Evolutionary conservation across 2,888 invertebrate genomes (phyloP).

Genomic region (Mycogona germanica): DNA sequence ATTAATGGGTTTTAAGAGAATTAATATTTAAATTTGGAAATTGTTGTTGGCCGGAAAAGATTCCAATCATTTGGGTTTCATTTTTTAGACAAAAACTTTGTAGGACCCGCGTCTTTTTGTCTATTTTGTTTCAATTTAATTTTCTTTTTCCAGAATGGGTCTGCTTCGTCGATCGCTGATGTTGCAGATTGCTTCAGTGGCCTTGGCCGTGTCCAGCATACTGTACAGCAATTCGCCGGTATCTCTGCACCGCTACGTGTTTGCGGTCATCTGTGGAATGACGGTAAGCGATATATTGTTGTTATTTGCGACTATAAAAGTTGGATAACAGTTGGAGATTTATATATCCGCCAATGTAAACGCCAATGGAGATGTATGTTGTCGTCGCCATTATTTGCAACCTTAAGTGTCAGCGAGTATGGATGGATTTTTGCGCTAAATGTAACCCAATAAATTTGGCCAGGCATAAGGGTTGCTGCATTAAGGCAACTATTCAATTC

Average conservation of each 20-base stretch:
- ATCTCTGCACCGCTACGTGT: neutral
- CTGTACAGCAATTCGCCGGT: constrained; percentile 3
- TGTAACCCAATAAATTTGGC: too few species aligned
- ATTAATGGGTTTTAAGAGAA: neutral
- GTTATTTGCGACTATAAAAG: neutral
- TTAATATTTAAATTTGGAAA: neutral
- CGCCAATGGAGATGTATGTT: too few species aligned
- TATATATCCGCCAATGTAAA: too few species aligned
- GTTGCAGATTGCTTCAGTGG: neutral
- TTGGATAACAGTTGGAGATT: neutral
- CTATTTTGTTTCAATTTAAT: neutral
- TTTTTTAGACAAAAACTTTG: neutral
- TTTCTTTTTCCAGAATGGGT: constrained; percentile 4
- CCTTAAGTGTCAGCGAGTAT: too few species aligned
- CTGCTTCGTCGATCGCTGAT: constrained; percentile 11
- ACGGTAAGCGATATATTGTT: constrained; percentile 1
- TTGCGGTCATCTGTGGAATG: constrained; percentile 1
- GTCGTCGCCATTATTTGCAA: too few species aligned
- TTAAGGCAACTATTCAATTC: too few species aligned
- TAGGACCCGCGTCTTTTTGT: neutral
- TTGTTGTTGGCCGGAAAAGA: neutral
- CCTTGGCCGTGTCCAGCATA: constrained; percentile 3
- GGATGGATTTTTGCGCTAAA: too few species aligned
- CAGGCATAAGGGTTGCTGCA: too few species aligned
- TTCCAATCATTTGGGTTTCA: neutral